Evolutionary conservation across 2,888 invertebrate genomes (phyloP), one percentile per base, ranked within the genome.

Genomic region (Amblyjoppa proteus): DNA sequence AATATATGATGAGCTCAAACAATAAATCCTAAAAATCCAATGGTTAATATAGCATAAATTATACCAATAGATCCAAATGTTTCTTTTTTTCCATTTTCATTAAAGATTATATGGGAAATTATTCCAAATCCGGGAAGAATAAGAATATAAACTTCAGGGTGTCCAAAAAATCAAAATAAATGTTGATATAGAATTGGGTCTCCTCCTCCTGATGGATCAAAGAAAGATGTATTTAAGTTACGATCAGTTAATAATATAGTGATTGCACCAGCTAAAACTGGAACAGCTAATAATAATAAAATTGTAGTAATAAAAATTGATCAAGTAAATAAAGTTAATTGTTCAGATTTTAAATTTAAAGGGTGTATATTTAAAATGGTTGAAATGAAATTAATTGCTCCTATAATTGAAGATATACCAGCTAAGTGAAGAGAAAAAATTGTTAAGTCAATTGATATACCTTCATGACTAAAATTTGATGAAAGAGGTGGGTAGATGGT

Each of bases 1-100:
- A 97, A 98, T 95, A 97, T 97, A 93, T 97, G 97, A 93, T 97
- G 97, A 9, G 97, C 97, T 95, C 97, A 97, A 0, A 97, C 97
- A 94, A 97, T 96, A 95, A 97, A 98, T 89, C 97, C 97, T 95
- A 97, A 94, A 91, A 97, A 93, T 20, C 97, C 97, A 96, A 97
- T 98, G 83, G 96, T 95, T 94, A 97, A 89, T 95, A 97, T 97
- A n/a, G 97, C 97, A 95, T 97, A 97, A 95, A 97, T 96, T 96
- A 97, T 97, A 13, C 97, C 97, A 94, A 97, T 88, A 1, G 94
- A 92, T 0, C 97, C 97, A 94, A 97, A 97, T 3, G 96, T 95
- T 96, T 96, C 96, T 90, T 96, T 96, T 96, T 97, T 97, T 7
- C 96, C 96, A 92, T 96, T 96, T 96, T 97, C 96, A 95, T 96